Conservation (phyloP, 2,113 vertebrate species). For the Nestor notabilis region DNA sequence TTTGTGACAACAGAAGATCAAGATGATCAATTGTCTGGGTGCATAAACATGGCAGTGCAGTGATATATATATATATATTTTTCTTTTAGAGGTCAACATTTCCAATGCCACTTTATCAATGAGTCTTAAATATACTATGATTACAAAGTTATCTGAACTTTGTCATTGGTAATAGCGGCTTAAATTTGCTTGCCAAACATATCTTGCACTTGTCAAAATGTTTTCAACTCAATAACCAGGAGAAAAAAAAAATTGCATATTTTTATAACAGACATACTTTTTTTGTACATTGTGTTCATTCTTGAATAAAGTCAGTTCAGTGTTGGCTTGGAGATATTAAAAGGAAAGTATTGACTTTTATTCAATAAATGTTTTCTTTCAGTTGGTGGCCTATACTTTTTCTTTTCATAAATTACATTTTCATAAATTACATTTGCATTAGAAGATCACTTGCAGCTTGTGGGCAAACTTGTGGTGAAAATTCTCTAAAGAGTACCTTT, state of each 20-base stretch:
- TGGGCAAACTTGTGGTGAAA: not conserved
- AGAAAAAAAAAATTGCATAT: conserved; percentile 75
- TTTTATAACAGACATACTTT: conserved; percentile 83
- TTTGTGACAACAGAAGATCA: not conserved
- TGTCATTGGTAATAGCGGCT: conserved; percentile 35
- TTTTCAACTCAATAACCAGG: conserved; percentile 73
- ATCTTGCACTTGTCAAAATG: conserved; percentile 72
- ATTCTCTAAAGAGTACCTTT: not conserved
- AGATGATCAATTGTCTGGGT: not conserved
- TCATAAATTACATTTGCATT: not conserved
- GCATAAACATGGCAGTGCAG: not conserved
- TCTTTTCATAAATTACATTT: not conserved
- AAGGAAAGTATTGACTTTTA: conserved; percentile 81
- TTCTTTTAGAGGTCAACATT: not conserved
- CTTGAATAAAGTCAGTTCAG: conserved; percentile 81
- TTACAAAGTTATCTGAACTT: conserved; percentile 30
- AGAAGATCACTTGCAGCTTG: not conserved
- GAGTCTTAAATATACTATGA: conserved; percentile 24
- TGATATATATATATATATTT: accelerated
- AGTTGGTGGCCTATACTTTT: conserved; percentile 55
- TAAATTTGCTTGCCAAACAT: conserved; percentile 58
- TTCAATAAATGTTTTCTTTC: conserved; percentile 85
- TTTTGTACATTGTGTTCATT: conserved; percentile 86
- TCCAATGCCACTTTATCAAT: not conserved
- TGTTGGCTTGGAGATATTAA: conserved; percentile 88